phyloP scores from a whole-genome alignment of 2,797 vertebrate genomes.

The Cryptoblepharus egeriae region DNA sequence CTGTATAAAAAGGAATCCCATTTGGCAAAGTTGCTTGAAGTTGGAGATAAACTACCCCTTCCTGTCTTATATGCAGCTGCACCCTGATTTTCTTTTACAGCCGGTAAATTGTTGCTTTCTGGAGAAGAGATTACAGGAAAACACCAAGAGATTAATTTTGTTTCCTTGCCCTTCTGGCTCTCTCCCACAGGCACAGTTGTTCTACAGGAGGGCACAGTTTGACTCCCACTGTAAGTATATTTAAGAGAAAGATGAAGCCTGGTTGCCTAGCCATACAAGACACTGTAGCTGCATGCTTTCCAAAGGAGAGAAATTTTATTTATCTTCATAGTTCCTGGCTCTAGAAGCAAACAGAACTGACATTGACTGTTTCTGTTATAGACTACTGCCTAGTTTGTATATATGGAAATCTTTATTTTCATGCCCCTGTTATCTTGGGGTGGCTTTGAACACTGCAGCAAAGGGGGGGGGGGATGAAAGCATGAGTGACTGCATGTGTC shows the following conservation, averaged over 20 bases:
- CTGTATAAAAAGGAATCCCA: not conserved
- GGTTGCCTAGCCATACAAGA: slow-evolving; percentile 44
- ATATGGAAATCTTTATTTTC: slow-evolving; percentile 28
- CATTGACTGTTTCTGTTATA: slow-evolving; percentile 52
- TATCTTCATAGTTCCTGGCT: slow-evolving; percentile 29
- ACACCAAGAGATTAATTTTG: not conserved
- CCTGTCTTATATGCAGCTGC: not conserved
- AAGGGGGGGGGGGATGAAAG: not conserved
- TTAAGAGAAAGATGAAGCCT: slow-evolving; percentile 49
- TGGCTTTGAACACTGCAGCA: not conserved
- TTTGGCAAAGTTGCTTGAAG: not conserved
- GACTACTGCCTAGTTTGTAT: slow-evolving; percentile 3
- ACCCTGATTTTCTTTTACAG: not conserved
- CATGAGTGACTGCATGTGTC: not conserved
- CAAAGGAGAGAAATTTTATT: slow-evolving; percentile 40
- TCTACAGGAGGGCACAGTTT: slow-evolving; percentile 20
- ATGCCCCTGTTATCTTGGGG: not conserved
- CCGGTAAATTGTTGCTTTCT: slow-evolving; percentile 18
- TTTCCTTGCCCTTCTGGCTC: slow-evolving; percentile 22
- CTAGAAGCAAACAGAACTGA: slow-evolving; percentile 25
- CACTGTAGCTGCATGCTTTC: slow-evolving; percentile 35
- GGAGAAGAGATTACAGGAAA: slow-evolving; percentile 21
- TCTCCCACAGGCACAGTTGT: slow-evolving; percentile 5
- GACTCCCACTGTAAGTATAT: slow-evolving; percentile 11
- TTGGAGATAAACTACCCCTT: not conserved